Evolutionary conservation across 2,797 vertebrate species (phyloP).

Genomic region (Scarus forsteni): DNA sequence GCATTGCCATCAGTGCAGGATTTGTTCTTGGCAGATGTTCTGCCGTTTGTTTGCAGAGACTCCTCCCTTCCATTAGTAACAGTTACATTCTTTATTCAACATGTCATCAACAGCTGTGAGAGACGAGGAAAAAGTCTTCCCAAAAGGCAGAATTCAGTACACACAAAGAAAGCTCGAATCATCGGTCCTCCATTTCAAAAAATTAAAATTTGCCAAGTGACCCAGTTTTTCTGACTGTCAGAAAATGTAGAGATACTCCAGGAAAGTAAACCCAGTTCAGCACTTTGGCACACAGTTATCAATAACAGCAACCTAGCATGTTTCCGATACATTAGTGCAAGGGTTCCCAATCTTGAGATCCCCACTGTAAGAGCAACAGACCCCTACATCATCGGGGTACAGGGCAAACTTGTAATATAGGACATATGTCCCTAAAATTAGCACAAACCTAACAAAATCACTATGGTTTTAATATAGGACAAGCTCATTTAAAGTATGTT

Average conservation of each 20-base stretch:
- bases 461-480: too few relatives aligned
- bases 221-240: slow-evolving; percentile 2
- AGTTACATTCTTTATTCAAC: slow-evolving; percentile 59
- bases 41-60: slow-evolving; percentile 49
- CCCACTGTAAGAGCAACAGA: too few relatives aligned
- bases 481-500: too few relatives aligned
- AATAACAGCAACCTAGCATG: background rate
- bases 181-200: background rate
- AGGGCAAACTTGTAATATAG: too few relatives aligned
- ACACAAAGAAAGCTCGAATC: background rate
- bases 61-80: slow-evolving; percentile 40
- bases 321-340: too few relatives aligned
- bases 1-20: background rate
- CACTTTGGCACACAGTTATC: background rate
- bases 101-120: slow-evolving; percentile 72
- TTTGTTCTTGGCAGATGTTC: slow-evolving; percentile 35
- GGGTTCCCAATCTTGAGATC: too few relatives aligned
- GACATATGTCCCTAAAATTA: too few relatives aligned
- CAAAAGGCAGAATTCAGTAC: background rate
- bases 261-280: background rate
- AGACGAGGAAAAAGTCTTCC: slow-evolving; percentile 34
- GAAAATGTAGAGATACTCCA: background rate
- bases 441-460: too few relatives aligned
- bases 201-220: slow-evolving; percentile 13
- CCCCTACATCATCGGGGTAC: too few relatives aligned